phyloP scores from a whole-genome alignment of 37 sponge, comb jelly and placozoan genomes.

The Eunapius fragilis region DNA sequence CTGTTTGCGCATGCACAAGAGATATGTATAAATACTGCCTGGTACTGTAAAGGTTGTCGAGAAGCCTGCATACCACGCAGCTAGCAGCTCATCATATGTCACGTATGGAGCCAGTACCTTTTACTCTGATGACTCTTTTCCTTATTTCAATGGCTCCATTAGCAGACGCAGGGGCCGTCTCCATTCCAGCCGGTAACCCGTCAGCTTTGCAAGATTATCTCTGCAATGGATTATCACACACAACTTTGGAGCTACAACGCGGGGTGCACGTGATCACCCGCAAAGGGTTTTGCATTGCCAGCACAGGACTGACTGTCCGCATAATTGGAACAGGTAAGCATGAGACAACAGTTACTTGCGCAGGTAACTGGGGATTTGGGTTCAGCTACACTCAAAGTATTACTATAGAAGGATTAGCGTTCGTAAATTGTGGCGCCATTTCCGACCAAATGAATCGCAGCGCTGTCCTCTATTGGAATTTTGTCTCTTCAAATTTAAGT shows the following conservation, averaged over 20 bases:
- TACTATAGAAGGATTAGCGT: background rate
- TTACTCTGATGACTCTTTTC: no score
- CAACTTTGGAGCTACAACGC: background rate
- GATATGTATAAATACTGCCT: no score
- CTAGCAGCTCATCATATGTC: no score
- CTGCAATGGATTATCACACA: background rate
- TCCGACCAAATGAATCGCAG: background rate
- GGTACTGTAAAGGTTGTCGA: no score
- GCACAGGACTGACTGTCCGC: background rate
- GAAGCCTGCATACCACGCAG: no score
- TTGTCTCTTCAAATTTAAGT: background rate
- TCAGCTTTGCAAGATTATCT: background rate
- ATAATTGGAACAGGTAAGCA: background rate
- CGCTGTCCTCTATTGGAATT: background rate
- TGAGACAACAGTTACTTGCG: background rate
- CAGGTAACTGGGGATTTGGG: background rate
- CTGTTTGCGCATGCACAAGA: no score
- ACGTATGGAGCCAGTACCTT: no score
- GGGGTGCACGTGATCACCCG: background rate
- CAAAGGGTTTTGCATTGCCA: background rate
- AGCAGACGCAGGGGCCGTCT: no score
- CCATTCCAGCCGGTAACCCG: background rate
- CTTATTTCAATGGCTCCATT: no score
- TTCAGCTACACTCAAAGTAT: background rate
- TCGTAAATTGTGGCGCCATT: background rate